phyloP scores from a whole-genome alignment of 2,888 invertebrate genomes.

The Phorcus lineatus region DNA sequence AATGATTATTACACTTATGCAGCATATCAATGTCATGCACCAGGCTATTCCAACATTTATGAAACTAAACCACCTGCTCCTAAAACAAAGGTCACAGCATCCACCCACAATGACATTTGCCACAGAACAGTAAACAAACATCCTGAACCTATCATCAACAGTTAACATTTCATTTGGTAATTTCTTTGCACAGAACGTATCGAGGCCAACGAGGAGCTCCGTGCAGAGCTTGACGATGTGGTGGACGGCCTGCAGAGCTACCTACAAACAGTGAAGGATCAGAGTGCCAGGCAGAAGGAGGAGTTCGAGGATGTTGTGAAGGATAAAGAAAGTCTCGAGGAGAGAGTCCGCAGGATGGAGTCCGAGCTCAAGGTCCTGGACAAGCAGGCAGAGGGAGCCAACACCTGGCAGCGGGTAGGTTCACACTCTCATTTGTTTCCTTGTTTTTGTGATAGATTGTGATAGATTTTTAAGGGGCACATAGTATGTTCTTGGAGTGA shows the following conservation, averaged over 20 bases:
- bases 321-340: conserved; percentile 62
- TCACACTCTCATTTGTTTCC: background rate
- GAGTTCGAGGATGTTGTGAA: conserved; percentile 62
- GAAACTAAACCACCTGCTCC: background rate
- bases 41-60: too few relatives aligned
- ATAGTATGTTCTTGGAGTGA: too few relatives aligned
- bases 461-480: too few relatives aligned
- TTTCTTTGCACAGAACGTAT: conserved; percentile 51
- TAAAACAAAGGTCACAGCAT: background rate
- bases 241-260: conserved; percentile 69
- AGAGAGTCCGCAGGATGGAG: conserved; percentile 61
- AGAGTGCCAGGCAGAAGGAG: conserved; percentile 62
- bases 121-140: too few relatives aligned
- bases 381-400: conserved; percentile 55
- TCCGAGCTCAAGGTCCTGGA: conserved; percentile 61
- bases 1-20: too few relatives aligned
- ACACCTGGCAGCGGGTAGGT: conserved; percentile 57
- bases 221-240: conserved; percentile 70
- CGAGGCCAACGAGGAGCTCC: conserved; percentile 63
- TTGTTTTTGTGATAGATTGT: background rate
- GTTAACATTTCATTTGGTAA: background rate
- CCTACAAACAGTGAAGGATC: conserved; percentile 66
- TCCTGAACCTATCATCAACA: too few relatives aligned
- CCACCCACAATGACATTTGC: background rate
- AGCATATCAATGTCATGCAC: too few relatives aligned